phyloP scores from a whole-genome alignment of 1,140 invertebrate genomes.

The Octopus sinensis region DNA sequence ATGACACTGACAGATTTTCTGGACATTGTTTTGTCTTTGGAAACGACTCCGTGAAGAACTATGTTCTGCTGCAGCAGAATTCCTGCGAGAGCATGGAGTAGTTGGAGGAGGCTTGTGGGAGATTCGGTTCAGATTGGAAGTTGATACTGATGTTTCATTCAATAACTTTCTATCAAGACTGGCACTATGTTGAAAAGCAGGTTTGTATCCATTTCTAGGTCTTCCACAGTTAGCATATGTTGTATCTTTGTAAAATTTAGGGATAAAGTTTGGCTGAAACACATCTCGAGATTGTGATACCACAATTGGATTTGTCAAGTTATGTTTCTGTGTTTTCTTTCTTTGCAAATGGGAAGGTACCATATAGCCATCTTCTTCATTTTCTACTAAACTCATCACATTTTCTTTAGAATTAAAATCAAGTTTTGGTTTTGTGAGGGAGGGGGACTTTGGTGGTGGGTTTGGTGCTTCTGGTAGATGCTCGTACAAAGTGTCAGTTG shows the following conservation, averaged over 20 bases:
- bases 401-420: constrained; percentile 16
- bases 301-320: too few species aligned
- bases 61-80: neutral
- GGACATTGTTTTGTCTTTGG: too few species aligned
- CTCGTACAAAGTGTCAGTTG: constrained; percentile 46
- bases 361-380: constrained; percentile 49
- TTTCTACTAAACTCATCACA: constrained; percentile 10
- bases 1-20: too few species aligned
- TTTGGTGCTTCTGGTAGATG: constrained; percentile 43
- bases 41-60: neutral
- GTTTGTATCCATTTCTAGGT: too few species aligned
- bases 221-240: neutral
- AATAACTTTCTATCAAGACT: too few species aligned
- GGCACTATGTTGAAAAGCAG: too few species aligned
- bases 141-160: too few species aligned
- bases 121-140: too few species aligned
- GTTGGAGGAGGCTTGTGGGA: too few species aligned
- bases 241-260: neutral
- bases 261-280: too few species aligned
- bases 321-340: neutral
- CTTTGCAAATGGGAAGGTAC: constrained; percentile 30
- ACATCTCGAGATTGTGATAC: too few species aligned
- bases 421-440: neutral
- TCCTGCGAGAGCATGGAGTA: neutral
- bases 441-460: constrained; percentile 24